Percentiles rank a stretch among this genome's conserved stretches.
Evolutionary conservation across 2,888 invertebrate genomes (phyloP).

Genomic region (Eilema griseolum): DNA sequence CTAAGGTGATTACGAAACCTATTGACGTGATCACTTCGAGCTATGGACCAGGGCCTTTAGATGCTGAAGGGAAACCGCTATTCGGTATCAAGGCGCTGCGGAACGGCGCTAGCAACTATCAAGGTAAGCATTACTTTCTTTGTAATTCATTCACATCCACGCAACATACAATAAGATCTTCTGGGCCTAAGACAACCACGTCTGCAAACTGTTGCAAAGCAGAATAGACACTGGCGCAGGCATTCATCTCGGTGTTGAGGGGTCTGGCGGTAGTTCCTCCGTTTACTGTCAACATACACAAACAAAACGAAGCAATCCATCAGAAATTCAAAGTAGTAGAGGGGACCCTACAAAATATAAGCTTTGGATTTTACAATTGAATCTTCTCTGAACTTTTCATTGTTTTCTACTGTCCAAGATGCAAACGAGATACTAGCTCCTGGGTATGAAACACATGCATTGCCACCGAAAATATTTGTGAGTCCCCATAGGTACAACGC

Average conservation of each 20-base stretch:
- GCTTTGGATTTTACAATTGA: too few relatives aligned
- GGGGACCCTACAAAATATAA: too few relatives aligned
- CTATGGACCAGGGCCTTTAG: constrained; percentile 94
- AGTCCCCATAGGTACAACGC: too few relatives aligned
- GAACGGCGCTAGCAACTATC: constrained; percentile 88
- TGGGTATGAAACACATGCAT: too few relatives aligned
- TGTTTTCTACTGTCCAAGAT: not conserved
- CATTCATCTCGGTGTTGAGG: too few relatives aligned
- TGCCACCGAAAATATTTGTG: too few relatives aligned
- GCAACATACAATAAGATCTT: too few relatives aligned
- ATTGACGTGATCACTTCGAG: constrained; percentile 92
- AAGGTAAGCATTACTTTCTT: constrained; percentile 84
- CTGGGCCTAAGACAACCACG: too few relatives aligned
- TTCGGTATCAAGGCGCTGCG: constrained; percentile 92
- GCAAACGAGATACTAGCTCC: too few relatives aligned
- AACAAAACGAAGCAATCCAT: too few relatives aligned
- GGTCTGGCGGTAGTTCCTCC: not conserved
- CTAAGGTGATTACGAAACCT: constrained; percentile 77
- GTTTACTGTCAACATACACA: too few relatives aligned
- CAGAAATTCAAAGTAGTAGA: too few relatives aligned
- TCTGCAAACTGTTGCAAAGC: not conserved
- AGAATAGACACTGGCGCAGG: not conserved
- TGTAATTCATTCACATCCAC: not conserved
- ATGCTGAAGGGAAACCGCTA: constrained; percentile 92
- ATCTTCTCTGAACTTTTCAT: not conserved